Base-by-base conservation (phyloP, 1,140 invertebrate genomes). In the Venustaconcha ellipsiformis region DNA sequence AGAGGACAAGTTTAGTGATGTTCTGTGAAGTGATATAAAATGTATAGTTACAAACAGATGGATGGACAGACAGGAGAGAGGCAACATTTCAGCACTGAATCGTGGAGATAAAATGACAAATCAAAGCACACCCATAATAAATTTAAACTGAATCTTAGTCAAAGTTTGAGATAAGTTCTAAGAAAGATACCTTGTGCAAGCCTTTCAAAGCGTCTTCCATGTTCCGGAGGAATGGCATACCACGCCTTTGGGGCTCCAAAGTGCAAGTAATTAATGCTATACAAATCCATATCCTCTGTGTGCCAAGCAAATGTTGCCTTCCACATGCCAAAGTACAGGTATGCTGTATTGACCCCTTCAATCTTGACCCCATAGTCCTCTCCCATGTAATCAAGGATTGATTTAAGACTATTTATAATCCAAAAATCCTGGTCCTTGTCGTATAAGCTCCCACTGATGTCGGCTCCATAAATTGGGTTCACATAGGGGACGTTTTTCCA, bases 241-340 rank as follows among this genome's bases (percentile, higher is more conserved):
- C 98, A 99, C 1, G 96, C 97, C 90, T 99, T 99, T 0, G 98
- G 97, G 11, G 94, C 94, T 30, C 96, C 96, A 92, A 96, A 97
- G 89, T 99, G 98, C 23, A 99, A 89, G 91, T 98, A 99, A 90
- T 99, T 99, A 70, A 99, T 99, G 0, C 96, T 98, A 89, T 99
- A 99, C 0, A 99, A 90, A 91, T 99, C 98, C 97, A 99, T 99
- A 84, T 99, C 99, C 91, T 99, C 99, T 0, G 97, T 99, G 85
- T 99, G 98, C 98, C 98, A 99, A 0, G 97, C 96, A 91, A 99
- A 99, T 0, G 97, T 98, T 0, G 97, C 98, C 89, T 99, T 99
- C 97, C 97, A 99, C 97, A 99, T 99, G 17, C 99, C 99, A 91
- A 99, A 99, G 88, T 99, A 99, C 1, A 99, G 89, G 90, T 99